Evolutionary conservation across 2,113 vertebrate genomes (phyloP).

Genomic region (Epinephelus cyanopodus): DNA sequence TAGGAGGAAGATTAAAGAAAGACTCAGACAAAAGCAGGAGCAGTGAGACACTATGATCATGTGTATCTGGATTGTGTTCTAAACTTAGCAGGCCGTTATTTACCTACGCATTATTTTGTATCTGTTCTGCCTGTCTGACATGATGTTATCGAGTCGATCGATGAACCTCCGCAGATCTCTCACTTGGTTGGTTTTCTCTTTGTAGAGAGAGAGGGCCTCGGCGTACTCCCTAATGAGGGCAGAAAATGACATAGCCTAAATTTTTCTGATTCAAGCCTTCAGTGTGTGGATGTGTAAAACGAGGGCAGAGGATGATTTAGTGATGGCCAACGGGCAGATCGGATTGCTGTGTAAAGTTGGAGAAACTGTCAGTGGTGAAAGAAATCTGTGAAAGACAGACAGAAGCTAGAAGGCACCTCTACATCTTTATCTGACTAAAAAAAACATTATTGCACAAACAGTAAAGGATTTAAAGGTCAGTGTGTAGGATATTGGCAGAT

Average conservation of each 20-base stretch:
- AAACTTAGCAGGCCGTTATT: background rate
- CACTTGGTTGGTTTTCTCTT: conserved; percentile 88
- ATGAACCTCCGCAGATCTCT: conserved; percentile 87
- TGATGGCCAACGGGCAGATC: conserved; percentile 46
- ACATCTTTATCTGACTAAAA: background rate
- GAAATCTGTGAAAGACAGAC: background rate
- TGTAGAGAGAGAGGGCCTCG: conserved; percentile 89
- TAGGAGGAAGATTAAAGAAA: background rate
- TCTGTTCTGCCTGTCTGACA: conserved; percentile 88
- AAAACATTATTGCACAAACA: too few relatives aligned
- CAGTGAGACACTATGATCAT: background rate
- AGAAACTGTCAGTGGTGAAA: conserved; percentile 3
- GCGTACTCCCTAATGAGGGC: conserved; percentile 85
- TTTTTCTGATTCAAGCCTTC: conserved; percentile 18
- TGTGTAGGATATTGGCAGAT: too few relatives aligned
- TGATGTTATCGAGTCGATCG: conserved; percentile 86
- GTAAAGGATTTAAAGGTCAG: too few relatives aligned
- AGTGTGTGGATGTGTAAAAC: background rate
- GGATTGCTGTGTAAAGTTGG: conserved; percentile 13
- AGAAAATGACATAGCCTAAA: conserved; percentile 31
- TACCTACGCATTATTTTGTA: conserved; percentile 89
- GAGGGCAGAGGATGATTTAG: conserved; percentile 45
- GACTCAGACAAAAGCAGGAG: background rate
- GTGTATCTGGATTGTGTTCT: background rate
- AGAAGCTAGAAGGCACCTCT: background rate